Evolutionary conservation across 2,797 vertebrate species (phyloP).

Genomic region (Notolabrus celidotus): DNA sequence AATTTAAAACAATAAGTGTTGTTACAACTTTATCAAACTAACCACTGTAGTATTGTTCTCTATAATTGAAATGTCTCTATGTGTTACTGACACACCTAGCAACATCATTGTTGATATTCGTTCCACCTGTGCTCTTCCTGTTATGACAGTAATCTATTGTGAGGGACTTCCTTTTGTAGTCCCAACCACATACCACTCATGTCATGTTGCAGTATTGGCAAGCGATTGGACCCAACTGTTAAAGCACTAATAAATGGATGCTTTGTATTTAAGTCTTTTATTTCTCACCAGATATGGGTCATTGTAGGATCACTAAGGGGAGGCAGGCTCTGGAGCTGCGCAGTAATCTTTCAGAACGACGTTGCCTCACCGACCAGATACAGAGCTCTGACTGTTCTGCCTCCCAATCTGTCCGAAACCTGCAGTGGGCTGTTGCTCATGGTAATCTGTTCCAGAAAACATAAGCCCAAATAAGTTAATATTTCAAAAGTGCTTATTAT

Average conservation of each 20-base stretch:
- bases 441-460: conserved; percentile 67
- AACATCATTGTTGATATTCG: not conserved
- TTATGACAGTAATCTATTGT: not conserved
- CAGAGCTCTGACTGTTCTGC: conserved; percentile 60
- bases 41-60: not conserved
- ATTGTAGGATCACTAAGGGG: conserved; percentile 85
- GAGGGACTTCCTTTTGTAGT: not conserved
- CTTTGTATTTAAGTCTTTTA: not conserved
- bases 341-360: conserved; percentile 90
- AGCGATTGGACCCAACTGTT: not conserved
- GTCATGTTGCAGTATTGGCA: not conserved
- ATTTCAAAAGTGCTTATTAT: not conserved
- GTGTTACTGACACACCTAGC: not conserved
- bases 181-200: not conserved
- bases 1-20: not conserved
- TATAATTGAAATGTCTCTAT: not conserved
- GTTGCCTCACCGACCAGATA: conserved; percentile 87
- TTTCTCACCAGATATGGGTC: conserved; percentile 88
- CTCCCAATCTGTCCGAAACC: conserved; percentile 85
- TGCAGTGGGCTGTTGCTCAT: conserved; percentile 91
- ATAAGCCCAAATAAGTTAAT: not conserved
- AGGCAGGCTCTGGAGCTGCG: conserved; percentile 91
- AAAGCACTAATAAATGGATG: not conserved
- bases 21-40: not conserved
- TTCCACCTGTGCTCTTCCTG: not conserved